These are phyloP conservation scores for Coregonus suidteri DNA, from an alignment of 2,797 vertebrate genomes.

Conservation along the genomic window DNA sequence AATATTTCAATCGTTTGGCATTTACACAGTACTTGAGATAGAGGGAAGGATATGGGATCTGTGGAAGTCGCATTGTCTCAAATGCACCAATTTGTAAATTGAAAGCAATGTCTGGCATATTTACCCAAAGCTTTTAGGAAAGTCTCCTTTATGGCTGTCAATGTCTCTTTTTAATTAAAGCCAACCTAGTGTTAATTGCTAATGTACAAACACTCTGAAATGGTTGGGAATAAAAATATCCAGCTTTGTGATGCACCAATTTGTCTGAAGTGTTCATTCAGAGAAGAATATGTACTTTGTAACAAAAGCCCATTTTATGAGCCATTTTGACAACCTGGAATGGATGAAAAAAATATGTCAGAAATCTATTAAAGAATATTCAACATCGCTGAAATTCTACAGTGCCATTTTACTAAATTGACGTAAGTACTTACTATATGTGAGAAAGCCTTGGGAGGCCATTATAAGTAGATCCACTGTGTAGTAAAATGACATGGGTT, in stretches of 20 bases:
- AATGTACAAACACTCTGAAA: conserved; percentile 60
- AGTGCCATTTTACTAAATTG: conserved; percentile 9
- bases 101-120: conserved; percentile 13
- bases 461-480: background rate
- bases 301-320: conserved; percentile 35
- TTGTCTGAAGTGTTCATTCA: conserved; percentile 42
- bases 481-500: background rate
- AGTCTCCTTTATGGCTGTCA: conserved; percentile 47
- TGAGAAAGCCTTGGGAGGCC: background rate
- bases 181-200: conserved; percentile 57
- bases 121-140: conserved; percentile 24
- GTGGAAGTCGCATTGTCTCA: background rate
- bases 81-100: conserved; percentile 5
- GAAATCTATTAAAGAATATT: conserved; percentile 21
- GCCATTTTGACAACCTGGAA: conserved; percentile 24
- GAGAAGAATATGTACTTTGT: conserved; percentile 31
- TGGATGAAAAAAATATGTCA: conserved; percentile 17
- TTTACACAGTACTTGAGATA: conserved; percentile 1
- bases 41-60: background rate
- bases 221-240: conserved; percentile 55
- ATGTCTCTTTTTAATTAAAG: conserved; percentile 49
- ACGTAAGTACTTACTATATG: background rate
- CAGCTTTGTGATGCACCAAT: conserved; percentile 49
- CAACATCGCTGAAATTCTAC: conserved; percentile 10
- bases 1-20: conserved; percentile 3